Evolutionary conservation across 2,797 vertebrate species (phyloP).

Genomic region (Labroides dimidiatus): DNA sequence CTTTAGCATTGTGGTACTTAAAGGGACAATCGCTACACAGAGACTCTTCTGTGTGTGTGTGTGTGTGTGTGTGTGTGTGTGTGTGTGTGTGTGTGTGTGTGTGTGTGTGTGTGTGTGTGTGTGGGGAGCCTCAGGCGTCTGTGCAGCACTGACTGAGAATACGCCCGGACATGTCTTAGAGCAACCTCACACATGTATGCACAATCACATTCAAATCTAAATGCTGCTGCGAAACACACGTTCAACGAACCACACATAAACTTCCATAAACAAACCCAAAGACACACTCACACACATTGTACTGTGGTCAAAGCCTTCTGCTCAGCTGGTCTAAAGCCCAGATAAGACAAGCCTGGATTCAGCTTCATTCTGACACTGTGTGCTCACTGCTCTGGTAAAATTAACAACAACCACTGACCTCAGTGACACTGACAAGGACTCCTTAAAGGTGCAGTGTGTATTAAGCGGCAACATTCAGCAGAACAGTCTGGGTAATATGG

Average conservation of each 20-base stretch:
- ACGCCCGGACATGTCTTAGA: slow-evolving; percentile 69
- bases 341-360: slow-evolving; percentile 48
- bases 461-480: too few species aligned
- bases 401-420: slow-evolving; percentile 16
- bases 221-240: slow-evolving; percentile 8
- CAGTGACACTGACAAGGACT: not conserved
- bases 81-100: slow-evolving; percentile 8
- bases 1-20: slow-evolving; percentile 12
- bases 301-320: slow-evolving; percentile 49
- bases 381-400: slow-evolving; percentile 11
- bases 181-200: slow-evolving; percentile 13
- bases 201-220: slow-evolving; percentile 4
- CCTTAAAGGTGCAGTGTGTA: too few species aligned
- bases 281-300: slow-evolving; percentile 22
- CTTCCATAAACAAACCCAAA: not conserved
- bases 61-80: slow-evolving; percentile 19
- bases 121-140: slow-evolving; percentile 24
- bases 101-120: slow-evolving; percentile 13
- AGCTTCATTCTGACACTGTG: slow-evolving; percentile 20
- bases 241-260: slow-evolving; percentile 1
- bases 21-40: not conserved
- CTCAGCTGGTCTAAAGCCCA: slow-evolving; percentile 55
- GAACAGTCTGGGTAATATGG: too few species aligned
- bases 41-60: not conserved
- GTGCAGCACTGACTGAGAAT: slow-evolving; percentile 47